Evolutionary conservation across 2,113 vertebrate species (phyloP), one percentile per base, ranked within the genome.

Genomic region (Forbesichthys papilliferus): DNA sequence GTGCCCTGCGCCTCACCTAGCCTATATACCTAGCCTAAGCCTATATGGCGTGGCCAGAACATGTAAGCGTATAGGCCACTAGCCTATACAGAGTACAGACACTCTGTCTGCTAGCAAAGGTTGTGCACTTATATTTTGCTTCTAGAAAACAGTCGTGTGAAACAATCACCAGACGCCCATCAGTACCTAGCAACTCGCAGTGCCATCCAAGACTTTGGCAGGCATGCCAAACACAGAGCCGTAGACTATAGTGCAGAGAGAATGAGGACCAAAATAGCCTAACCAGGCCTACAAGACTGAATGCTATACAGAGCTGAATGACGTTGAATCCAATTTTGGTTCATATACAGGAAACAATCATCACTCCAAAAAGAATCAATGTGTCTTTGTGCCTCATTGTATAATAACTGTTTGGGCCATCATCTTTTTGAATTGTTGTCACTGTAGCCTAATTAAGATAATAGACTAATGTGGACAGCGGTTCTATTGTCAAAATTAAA

Each of bases 251-350:
- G 42, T 11, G 42, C 56, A 49, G 47, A 47, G 58, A 74, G 6
- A 11, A 1, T 1, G 34, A 48, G 0, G 13, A 79, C 79, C 33
- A 56, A 89, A 82, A 85, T 74, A 78, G 49, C 47, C 60, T 47
- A 27, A 27, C 1, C 27, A 27, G 1, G 27, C 27, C 27, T 42
- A 42, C 4, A 8, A 42, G 36, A 42, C 36, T n/a, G 20, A n/a
- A 67, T 55, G 70, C 59, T 87, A 90, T 87, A 27, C 27, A 27
- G 27, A 27, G 88, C 89, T 87, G 79, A 84, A 84, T 55, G 18
- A 61, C 61, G 61, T 36, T 18, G 18, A 47, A 18, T 77, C 71
- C 53, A 56, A 14, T 79, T 79, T 84, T 57, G 68, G 79, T 66
- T 2, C 48, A 64, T 11, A 11, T 4, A 54, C 27, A 27, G 27